These are phyloP conservation scores for Myotis daubentonii DNA, from an alignment of 2,797 vertebrate species.

Conservation along the genomic window DNA sequence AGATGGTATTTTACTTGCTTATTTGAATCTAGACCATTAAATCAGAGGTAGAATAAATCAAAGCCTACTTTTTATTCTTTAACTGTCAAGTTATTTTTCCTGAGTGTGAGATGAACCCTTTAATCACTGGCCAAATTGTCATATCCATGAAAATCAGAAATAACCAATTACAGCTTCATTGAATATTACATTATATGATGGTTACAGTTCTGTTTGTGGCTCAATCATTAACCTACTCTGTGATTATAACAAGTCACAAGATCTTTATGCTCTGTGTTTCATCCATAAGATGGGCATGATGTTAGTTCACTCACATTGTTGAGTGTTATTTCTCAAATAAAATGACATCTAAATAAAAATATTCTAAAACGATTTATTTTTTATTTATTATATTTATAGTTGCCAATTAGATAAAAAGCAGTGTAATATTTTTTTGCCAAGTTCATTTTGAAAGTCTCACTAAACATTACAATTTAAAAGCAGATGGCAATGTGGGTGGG, in stretches of 20 bases:
- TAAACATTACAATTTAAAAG: not conserved
- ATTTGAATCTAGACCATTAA: slow-evolving; percentile 35
- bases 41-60: slow-evolving; percentile 41
- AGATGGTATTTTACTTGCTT: slow-evolving; percentile 2
- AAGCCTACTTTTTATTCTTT: slow-evolving; percentile 22
- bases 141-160: not conserved
- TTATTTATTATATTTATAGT: not conserved
- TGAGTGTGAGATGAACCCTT: slow-evolving; percentile 29
- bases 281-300: not conserved
- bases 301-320: not conserved
- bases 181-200: not conserved
- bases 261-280: not conserved
- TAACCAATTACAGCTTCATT: not conserved
- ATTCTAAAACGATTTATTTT: not conserved
- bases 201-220: not conserved
- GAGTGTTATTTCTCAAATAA: not conserved
- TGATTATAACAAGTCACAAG: not conserved
- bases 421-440: not conserved
- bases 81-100: slow-evolving; percentile 15
- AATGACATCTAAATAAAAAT: not conserved
- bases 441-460: not conserved
- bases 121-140: not conserved
- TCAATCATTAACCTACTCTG: not conserved
- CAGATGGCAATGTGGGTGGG: not conserved
- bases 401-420: not conserved